Evolutionary conservation across 23 tunicate genomes (phyloP).

Genomic region (Phallusia fumigata): DNA sequence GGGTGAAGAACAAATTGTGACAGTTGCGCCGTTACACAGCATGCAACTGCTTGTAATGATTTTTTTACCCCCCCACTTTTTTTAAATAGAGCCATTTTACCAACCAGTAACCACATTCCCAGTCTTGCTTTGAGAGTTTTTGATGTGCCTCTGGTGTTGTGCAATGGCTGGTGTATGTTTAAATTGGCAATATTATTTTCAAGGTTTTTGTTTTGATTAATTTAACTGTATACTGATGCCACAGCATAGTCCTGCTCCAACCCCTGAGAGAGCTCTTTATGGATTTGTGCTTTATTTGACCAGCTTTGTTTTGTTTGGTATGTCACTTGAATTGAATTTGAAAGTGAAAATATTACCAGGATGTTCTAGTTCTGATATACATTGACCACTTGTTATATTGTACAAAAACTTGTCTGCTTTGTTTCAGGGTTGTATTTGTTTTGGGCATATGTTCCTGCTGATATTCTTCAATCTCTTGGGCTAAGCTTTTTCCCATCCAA

Average conservation of each 20-base stretch:
- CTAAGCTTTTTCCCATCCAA: slow-evolving; percentile 48
- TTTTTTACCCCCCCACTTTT: too few species aligned
- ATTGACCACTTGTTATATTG: background rate
- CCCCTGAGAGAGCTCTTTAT: slow-evolving; percentile 81
- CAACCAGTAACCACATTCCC: too few species aligned
- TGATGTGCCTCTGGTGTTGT: too few species aligned
- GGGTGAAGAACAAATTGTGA: too few species aligned
- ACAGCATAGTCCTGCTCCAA: slow-evolving; percentile 69
- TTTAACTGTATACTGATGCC: slow-evolving; percentile 25
- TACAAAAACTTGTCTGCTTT: too few species aligned
- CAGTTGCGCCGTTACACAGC: too few species aligned
- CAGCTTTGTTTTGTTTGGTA: slow-evolving; percentile 73
- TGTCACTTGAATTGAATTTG: background rate
- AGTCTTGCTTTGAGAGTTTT: too few species aligned
- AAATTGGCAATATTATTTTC: too few species aligned
- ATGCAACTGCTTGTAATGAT: too few species aligned
- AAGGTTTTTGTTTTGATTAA: background rate
- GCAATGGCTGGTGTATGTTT: too few species aligned
- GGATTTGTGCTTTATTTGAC: slow-evolving; percentile 70
- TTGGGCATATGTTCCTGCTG: slow-evolving; percentile 74
- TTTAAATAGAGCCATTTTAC: too few species aligned
- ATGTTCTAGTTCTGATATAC: background rate
- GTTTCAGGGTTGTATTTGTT: slow-evolving; percentile 44
- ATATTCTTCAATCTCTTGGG: slow-evolving; percentile 29
- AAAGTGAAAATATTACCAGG: background rate